Evolutionary conservation across 2,888 invertebrate species (phyloP).

Genomic region (Perdita meconis): DNA sequence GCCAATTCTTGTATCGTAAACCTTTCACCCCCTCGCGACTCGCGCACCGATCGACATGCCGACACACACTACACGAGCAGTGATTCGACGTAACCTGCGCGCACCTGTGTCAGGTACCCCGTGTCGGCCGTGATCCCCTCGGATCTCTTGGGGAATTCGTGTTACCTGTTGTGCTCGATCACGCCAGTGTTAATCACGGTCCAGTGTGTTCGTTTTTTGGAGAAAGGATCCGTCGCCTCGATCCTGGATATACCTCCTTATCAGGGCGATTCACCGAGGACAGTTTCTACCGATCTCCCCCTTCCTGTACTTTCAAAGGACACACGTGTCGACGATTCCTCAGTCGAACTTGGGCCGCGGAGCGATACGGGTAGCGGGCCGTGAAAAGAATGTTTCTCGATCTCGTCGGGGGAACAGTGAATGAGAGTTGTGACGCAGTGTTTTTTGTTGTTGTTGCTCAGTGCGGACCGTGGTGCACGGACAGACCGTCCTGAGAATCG

Average conservation of each 20-base stretch:
- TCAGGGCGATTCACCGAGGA: neutral
- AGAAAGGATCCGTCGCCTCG: no score
- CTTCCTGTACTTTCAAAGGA: neutral
- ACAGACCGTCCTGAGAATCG: slow-evolving; percentile 27
- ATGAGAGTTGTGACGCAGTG: slow-evolving; percentile 37
- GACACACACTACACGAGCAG: slow-evolving; percentile 12
- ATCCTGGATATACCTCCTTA: neutral
- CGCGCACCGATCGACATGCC: slow-evolving; percentile 9
- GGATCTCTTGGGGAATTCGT: neutral
- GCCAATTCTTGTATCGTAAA: neutral
- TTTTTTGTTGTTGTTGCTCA: slow-evolving; percentile 5
- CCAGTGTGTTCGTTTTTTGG: slow-evolving; percentile 6
- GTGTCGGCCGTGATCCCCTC: neutral
- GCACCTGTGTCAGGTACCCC: neutral
- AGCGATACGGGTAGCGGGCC: slow-evolving; percentile 11
- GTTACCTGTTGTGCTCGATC: slow-evolving; percentile 1
- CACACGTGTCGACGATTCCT: slow-evolving; percentile 3
- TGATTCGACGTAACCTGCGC: neutral
- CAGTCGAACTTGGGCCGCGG: neutral
- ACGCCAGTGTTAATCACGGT: neutral
- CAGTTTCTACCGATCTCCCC: slow-evolving; percentile 4
- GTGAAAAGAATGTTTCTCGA: slow-evolving; percentile 43
- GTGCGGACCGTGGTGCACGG: slow-evolving; percentile 27
- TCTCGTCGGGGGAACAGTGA: slow-evolving; percentile 7
- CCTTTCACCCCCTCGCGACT: neutral